Evolutionary conservation across 2,113 vertebrate species (phyloP).

Genomic region (Felis catus): F.catus_Fca126_mat1.0 CM031427.1:6621001-6621500

Average conservation of each 20-base stretch:
- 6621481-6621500: not conserved
- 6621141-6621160: not conserved
- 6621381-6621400: not conserved
- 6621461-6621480: not conserved
- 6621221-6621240: conserved; percentile 98
- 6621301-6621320: rapidly evolving
- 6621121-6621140: not conserved
- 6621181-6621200: conserved; percentile 94
- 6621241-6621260: conserved; percentile 99
- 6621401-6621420: not conserved
- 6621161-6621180: conserved; percentile 6
- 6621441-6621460: not conserved
- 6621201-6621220: conserved; percentile 97
- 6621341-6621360: not conserved
- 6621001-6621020: not conserved
- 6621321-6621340: not conserved
- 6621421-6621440: not conserved
- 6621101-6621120: not conserved
- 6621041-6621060: not conserved
- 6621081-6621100: not conserved
- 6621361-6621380: not conserved
- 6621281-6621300: conserved; percentile 91
- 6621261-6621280: conserved; percentile 99
- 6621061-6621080: not conserved
- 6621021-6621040: not conserved